Percentiles rank a stretch among this genome's conserved stretches.
These are phyloP conservation scores for Scrobipalpa atriplicella DNA, from an alignment of 2,888 invertebrate genomes.

Conservation along the genomic window DNA sequence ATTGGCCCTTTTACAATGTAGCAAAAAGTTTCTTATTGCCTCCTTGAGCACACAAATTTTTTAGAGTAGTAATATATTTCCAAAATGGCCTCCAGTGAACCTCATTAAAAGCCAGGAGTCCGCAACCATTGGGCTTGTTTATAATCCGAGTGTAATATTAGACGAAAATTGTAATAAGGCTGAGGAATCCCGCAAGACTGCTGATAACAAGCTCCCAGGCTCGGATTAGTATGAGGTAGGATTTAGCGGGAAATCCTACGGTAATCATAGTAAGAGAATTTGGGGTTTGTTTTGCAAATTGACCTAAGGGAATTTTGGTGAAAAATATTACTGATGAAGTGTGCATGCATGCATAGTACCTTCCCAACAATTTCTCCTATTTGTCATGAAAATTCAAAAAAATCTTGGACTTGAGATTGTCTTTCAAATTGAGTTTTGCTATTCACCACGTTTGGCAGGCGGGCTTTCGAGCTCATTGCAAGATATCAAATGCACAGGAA, in stretches of 20 bases:
- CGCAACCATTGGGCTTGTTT: constrained; percentile 53
- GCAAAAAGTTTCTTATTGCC: too few relatives aligned
- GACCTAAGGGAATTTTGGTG: constrained; percentile 1
- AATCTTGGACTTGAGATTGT: too few relatives aligned
- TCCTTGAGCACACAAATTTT: too few relatives aligned
- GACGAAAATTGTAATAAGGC: constrained; percentile 77
- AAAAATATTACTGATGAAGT: not conserved
- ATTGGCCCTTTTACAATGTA: too few relatives aligned
- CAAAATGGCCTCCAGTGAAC: constrained; percentile 33
- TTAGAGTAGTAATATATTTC: too few relatives aligned
- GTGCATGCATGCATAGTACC: too few relatives aligned
- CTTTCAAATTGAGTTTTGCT: too few relatives aligned
- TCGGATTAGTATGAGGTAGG: constrained; percentile 36
- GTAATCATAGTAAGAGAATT: constrained; percentile 7
- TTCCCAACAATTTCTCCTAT: too few relatives aligned
- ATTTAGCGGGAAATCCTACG: constrained; percentile 34
- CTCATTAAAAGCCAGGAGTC: constrained; percentile 46
- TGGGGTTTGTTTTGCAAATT: not conserved
- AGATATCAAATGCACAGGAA: too few relatives aligned
- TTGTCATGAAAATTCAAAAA: too few relatives aligned
- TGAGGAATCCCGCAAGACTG: constrained; percentile 69
- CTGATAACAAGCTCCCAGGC: constrained; percentile 68
- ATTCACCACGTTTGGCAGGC: too few relatives aligned
- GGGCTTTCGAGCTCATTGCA: too few relatives aligned
- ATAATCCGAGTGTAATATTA: constrained; percentile 71